These are phyloP conservation scores for Heliconius cydno DNA, from an alignment of 2,888 invertebrate genomes.

Conservation along the genomic window DNA sequence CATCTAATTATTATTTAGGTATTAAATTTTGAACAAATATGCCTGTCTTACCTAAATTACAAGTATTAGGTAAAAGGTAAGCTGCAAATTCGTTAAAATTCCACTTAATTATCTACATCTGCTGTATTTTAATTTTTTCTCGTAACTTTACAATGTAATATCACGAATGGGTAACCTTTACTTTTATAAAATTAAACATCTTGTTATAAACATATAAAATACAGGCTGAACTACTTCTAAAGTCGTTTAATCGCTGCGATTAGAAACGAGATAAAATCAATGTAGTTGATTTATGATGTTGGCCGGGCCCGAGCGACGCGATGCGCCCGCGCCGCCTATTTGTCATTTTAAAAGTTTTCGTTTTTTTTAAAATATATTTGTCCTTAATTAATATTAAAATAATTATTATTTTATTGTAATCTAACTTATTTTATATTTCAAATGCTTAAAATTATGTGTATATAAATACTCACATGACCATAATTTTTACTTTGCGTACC, in stretches of 20 bases:
- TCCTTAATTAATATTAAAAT: constrained; percentile 9
- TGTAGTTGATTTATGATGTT: constrained; percentile 53
- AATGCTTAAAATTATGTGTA: too few species aligned
- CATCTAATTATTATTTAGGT: background rate
- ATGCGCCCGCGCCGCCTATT: constrained; percentile 42
- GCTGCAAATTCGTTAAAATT: background rate
- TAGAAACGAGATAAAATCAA: constrained; percentile 56
- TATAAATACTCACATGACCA: too few species aligned
- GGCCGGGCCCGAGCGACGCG: constrained; percentile 46
- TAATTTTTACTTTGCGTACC: too few species aligned
- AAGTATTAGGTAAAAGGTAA: background rate
- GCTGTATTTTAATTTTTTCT: background rate
- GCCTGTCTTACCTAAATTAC: background rate
- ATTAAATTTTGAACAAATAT: background rate
- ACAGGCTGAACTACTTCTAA: constrained; percentile 46
- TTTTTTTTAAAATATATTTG: background rate
- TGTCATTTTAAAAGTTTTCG: constrained; percentile 34
- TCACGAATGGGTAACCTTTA: background rate
- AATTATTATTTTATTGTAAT: constrained; percentile 6
- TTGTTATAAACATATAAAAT: constrained; percentile 34
- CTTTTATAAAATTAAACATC: constrained; percentile 25
- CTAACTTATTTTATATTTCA: background rate
- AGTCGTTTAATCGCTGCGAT: constrained; percentile 55
- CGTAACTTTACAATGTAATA: background rate
- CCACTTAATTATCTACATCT: background rate